Evolutionary conservation across 2,113 vertebrate genomes (phyloP), one percentile per base, ranked within the genome.

Genomic region (Cygnus buccinator): DNA sequence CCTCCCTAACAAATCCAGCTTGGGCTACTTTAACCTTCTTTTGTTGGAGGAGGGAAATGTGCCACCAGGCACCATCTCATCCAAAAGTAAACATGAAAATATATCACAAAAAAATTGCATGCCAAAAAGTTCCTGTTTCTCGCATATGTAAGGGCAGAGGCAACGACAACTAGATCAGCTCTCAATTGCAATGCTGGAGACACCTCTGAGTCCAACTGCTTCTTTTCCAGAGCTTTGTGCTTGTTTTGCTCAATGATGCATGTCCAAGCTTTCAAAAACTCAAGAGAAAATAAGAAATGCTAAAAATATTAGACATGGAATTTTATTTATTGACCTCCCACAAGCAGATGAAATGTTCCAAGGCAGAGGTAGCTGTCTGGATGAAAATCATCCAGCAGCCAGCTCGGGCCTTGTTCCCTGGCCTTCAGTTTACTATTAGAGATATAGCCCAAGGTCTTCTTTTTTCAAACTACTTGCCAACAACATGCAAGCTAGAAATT

Each of bases 121-220:
- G 7, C 17, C 4, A 5, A 72, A 62, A 68, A 25, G 12, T 57
- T 85, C 29, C n/a, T 67, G 5, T 37, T 86, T 80, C 50, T 77
- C 8, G 14, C 21, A 7, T 5, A 11, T 28, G 3, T 35, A 5
- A 22, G 13, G 35, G 13, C 23, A 84, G 22, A 65, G 23, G 20
- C 11, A 41, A 63, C 21, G 17, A 52, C 9, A 63, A 29, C 3
- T 5, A 9, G 6, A 22, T 48, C 18, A 54, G 13, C 28, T 55
- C 12, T 57, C 0, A 0, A 11, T 19, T 44, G 16, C 61, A 50
- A 52, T 1, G 1, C n/a, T 44, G 29, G 59, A 21, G 65, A 35
- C 4, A 19, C 43, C 0, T 0, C 35, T 55, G 43, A 58, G 23
- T 59, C 37, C 76, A 41, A 4, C 22, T 4, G 0, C 3, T 59